Percentiles rank a stretch among this genome's conserved stretches.
Evolutionary conservation across 2,888 invertebrate genomes (phyloP).

Genomic region (Tenthredo scrophulariae): DNA sequence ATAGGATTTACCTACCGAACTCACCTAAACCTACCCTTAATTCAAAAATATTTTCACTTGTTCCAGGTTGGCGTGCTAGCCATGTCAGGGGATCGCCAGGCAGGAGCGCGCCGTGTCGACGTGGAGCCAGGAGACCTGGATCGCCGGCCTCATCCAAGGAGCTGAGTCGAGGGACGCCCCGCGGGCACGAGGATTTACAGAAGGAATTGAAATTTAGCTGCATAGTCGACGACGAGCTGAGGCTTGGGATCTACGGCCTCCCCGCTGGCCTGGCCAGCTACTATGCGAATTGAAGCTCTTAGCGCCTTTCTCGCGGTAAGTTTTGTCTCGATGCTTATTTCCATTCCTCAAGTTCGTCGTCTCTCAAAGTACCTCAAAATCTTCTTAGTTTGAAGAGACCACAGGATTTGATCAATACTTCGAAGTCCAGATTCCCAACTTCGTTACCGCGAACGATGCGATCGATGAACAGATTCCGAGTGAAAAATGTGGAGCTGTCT

Average conservation of each 20-base stretch:
- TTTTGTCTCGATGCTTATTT: slow-evolving; percentile 56
- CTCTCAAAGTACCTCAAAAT: neutral
- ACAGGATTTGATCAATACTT: neutral
- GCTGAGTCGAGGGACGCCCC: slow-evolving; percentile 50
- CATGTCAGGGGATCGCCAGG: slow-evolving; percentile 71
- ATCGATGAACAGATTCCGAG: neutral
- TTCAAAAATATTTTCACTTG: slow-evolving; percentile 27
- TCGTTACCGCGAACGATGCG: neutral
- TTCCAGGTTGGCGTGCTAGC: slow-evolving; percentile 64
- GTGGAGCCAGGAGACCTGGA: slow-evolving; percentile 69
- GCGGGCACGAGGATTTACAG: slow-evolving; percentile 41
- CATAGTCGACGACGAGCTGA: slow-evolving; percentile 49
- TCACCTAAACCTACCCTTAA: neutral
- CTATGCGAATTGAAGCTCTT: slow-evolving; percentile 90
- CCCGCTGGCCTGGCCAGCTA: slow-evolving; percentile 84
- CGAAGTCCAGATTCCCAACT: neutral
- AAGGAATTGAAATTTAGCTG: slow-evolving; percentile 51
- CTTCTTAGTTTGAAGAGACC: neutral
- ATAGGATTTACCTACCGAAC: neutral
- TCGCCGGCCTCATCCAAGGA: slow-evolving; percentile 57
- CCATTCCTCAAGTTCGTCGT: neutral
- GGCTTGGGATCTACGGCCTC: slow-evolving; percentile 77
- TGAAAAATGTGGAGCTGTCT: neutral
- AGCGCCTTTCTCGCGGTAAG: slow-evolving; percentile 89
- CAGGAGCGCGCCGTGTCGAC: slow-evolving; percentile 69